These are phyloP conservation scores for Papilio polytes DNA, from an alignment of 1,140 invertebrate species.

Conservation along the genomic window DNA sequence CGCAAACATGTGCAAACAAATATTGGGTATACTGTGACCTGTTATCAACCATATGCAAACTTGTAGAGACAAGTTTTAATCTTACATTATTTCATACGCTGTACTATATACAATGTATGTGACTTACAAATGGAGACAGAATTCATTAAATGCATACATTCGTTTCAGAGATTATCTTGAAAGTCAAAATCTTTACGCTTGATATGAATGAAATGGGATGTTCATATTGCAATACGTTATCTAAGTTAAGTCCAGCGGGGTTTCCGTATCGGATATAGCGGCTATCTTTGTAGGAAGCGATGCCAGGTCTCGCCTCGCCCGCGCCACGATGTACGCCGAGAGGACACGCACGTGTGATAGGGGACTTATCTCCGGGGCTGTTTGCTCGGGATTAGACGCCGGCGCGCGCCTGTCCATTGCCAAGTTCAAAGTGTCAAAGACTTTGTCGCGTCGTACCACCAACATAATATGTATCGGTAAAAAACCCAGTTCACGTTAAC, in stretches of 20 bases:
- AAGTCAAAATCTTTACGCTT: background rate
- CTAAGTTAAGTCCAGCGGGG: background rate
- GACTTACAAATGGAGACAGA: background rate
- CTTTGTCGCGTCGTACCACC: slow-evolving; percentile 32
- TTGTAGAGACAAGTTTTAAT: background rate
- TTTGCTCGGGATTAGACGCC: slow-evolving; percentile 69
- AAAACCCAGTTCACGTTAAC: background rate
- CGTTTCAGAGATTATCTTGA: background rate
- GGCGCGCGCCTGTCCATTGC: slow-evolving; percentile 63
- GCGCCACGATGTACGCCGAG: slow-evolving; percentile 39
- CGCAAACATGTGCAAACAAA: slow-evolving; percentile 1
- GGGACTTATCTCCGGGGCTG: slow-evolving; percentile 63
- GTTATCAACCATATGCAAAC: background rate
- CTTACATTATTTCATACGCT: background rate
- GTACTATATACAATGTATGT: background rate
- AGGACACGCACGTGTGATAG: slow-evolving; percentile 57
- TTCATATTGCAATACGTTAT: background rate
- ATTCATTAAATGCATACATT: background rate
- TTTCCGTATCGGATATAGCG: slow-evolving; percentile 36
- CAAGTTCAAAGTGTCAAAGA: slow-evolving; percentile 80
- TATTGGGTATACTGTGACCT: background rate
- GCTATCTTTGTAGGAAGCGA: slow-evolving; percentile 47
- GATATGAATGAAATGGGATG: background rate
- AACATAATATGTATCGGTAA: background rate
- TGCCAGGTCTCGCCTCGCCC: slow-evolving; percentile 41